Conservation (phyloP, 2,888 invertebrate genomes). For the Dioctria linearis region DNA sequence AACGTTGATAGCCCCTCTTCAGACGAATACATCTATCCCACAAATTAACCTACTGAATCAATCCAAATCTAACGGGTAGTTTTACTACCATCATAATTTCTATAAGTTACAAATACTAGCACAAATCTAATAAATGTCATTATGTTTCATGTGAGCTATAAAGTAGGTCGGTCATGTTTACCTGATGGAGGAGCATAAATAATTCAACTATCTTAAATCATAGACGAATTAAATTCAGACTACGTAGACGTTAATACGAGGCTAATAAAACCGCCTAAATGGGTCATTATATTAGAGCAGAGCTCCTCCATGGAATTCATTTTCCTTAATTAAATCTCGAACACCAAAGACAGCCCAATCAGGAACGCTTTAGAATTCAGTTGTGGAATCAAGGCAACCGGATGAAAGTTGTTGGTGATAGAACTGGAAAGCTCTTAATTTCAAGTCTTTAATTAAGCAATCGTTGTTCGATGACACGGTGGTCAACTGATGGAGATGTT, state of each 20-base stretch:
- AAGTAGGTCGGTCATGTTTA: too few relatives aligned
- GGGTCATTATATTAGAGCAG: constrained; percentile 3
- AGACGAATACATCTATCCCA: too few relatives aligned
- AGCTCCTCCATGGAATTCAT: neutral
- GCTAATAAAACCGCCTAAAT: constrained; percentile 13
- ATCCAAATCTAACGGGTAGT: too few relatives aligned
- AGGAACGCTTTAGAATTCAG: constrained; percentile 12
- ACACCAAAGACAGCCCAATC: constrained; percentile 19
- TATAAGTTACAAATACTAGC: too few relatives aligned
- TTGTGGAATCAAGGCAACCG: constrained; percentile 25
- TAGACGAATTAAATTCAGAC: too few relatives aligned
- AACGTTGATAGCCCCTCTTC: too few relatives aligned
- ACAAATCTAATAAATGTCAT: too few relatives aligned
- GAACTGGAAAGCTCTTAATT: neutral
- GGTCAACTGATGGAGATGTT: constrained; percentile 17
- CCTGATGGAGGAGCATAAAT: too few relatives aligned
- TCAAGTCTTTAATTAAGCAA: constrained; percentile 33
- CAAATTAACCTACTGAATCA: too few relatives aligned
- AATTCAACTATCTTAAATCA: too few relatives aligned
- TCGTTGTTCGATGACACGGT: constrained; percentile 15
- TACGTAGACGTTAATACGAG: neutral
- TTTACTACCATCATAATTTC: too few relatives aligned
- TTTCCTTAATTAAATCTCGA: constrained; percentile 32
- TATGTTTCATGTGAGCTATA: too few relatives aligned
- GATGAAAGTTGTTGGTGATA: neutral